These are phyloP conservation scores for Spinus pinus DNA, from an alignment of 2,797 vertebrate species.

Conservation along the genomic window DNA sequence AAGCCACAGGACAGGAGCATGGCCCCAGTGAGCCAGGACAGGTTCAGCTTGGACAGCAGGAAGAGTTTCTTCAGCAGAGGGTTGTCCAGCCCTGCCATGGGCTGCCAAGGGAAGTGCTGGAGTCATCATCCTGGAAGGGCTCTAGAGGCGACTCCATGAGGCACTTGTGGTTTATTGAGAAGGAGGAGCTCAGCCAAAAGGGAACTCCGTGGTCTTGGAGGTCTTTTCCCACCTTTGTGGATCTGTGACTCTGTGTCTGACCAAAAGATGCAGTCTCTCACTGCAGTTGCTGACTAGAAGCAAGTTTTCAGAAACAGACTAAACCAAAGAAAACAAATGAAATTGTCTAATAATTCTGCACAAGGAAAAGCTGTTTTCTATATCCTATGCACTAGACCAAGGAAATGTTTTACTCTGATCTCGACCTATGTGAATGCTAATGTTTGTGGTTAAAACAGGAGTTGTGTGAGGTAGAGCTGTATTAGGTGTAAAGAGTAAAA, in stretches of 20 bases:
- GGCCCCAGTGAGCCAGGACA: neutral
- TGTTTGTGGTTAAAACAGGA: neutral
- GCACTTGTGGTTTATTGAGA: neutral
- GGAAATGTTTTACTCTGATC: neutral
- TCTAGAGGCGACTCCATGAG: rapidly evolving
- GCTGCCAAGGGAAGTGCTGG: neutral
- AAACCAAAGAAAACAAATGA: neutral
- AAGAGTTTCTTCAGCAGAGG: neutral
- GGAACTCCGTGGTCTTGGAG: neutral
- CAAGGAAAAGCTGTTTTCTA: neutral
- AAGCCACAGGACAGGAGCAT: neutral
- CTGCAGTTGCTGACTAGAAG: neutral
- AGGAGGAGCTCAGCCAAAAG: neutral
- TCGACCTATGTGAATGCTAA: neutral
- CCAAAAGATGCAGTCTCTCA: neutral
- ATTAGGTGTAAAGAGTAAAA: neutral
- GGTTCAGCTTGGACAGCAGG: neutral
- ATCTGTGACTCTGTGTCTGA: neutral
- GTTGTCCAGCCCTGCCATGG: neutral
- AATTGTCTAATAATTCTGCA: neutral
- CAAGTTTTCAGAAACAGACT: neutral
- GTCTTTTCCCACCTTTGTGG: neutral
- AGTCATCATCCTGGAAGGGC: neutral
- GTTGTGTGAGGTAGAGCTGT: neutral
- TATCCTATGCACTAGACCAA: neutral